Evolutionary conservation across 2,113 vertebrate species (phyloP).

Genomic region (Eurystomus gularis): DNA sequence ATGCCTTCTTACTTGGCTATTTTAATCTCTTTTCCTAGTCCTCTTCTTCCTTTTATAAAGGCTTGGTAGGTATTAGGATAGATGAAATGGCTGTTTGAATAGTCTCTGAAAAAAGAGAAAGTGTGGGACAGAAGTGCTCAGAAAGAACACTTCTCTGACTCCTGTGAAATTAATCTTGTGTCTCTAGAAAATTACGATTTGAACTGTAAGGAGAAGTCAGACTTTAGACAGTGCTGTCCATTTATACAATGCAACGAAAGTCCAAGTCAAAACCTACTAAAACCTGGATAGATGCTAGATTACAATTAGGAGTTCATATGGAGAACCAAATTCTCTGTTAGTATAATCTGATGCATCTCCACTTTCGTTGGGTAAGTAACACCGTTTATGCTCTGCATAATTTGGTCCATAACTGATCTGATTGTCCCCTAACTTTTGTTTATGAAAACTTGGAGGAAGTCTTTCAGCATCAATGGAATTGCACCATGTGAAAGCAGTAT

Average conservation of each 20-base stretch:
- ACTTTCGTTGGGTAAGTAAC: background rate
- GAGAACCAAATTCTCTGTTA: background rate
- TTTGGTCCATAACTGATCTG: background rate
- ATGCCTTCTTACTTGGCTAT: background rate
- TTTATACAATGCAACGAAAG: background rate
- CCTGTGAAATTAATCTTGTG: background rate
- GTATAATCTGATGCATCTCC: background rate
- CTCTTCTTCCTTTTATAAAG: background rate
- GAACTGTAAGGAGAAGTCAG: background rate
- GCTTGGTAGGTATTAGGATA: background rate
- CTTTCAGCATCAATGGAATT: background rate
- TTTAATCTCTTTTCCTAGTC: background rate
- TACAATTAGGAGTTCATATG: background rate
- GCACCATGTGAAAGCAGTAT: background rate
- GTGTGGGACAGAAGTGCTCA: background rate
- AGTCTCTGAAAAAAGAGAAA: background rate
- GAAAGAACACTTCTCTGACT: background rate
- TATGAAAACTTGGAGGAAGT: background rate
- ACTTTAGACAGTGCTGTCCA: background rate
- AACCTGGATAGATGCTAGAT: background rate
- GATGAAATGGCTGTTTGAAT: background rate
- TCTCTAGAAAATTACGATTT: constrained; percentile 2
- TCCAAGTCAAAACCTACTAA: background rate
- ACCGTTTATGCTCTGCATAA: background rate
- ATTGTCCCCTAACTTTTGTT: background rate